A percentile compares a stretch with the other conserved stretches of the same genome.
Conservation (phyloP, 2,888 invertebrate species). For the Meganola albula region DNA sequence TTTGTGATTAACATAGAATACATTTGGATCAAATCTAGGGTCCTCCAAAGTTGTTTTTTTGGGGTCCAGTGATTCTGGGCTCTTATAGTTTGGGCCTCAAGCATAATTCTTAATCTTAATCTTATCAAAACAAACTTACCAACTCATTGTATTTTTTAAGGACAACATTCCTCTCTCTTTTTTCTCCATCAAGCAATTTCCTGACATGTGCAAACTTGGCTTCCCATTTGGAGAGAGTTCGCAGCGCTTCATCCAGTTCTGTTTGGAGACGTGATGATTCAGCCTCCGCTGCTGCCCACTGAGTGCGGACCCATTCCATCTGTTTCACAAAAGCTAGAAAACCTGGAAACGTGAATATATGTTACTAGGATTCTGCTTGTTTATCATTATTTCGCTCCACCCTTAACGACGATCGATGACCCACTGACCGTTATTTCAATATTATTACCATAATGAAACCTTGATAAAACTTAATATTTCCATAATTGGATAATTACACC, state of each 20-base stretch:
- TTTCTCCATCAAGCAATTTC: conserved; percentile 88
- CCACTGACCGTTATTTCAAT: too few species aligned
- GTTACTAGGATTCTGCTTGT: too few species aligned
- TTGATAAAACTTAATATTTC: too few species aligned
- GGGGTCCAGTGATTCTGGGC: too few species aligned
- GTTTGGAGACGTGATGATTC: conserved; percentile 85
- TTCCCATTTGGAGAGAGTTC: conserved; percentile 85
- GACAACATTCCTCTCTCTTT: conserved; percentile 81
- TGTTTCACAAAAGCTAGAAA: conserved; percentile 85
- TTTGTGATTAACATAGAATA: too few species aligned
- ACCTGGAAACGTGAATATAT: conserved; percentile 72
- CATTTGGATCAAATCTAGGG: too few species aligned
- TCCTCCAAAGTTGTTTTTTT: too few species aligned
- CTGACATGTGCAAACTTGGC: conserved; percentile 89
- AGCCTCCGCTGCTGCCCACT: conserved; percentile 82
- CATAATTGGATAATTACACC: too few species aligned
- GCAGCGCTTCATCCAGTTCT: conserved; percentile 82
- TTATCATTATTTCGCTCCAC: too few species aligned
- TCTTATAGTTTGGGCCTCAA: too few species aligned
- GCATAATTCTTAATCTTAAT: background rate
- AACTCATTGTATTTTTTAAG: conserved; percentile 85
- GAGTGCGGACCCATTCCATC: conserved; percentile 83
- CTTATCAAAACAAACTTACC: conserved; percentile 57
- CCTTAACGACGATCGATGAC: too few species aligned
- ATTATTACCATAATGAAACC: too few species aligned